A percentile compares a stretch with the other conserved stretches of the same genome.
Conservation (phyloP, 1,140 invertebrate species). For the Danaus melanippus region DNA sequence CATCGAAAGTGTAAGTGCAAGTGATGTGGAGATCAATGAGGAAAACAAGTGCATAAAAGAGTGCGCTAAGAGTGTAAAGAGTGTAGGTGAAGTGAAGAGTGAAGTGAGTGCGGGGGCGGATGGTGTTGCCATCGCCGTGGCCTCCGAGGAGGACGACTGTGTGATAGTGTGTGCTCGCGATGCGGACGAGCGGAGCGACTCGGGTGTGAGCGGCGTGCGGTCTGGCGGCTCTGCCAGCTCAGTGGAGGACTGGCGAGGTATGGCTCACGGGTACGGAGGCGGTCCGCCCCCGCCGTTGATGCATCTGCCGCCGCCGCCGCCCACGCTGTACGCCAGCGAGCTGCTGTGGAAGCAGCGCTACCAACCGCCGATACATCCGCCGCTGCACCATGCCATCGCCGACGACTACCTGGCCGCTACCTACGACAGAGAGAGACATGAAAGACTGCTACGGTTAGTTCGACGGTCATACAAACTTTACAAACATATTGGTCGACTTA, state of each 20-base stretch:
- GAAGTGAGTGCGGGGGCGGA: slow-evolving; percentile 65
- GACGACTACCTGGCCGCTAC: slow-evolving; percentile 70
- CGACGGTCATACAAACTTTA: no score
- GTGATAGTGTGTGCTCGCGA: slow-evolving; percentile 72
- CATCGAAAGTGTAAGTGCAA: slow-evolving; percentile 54
- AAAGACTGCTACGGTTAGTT: slow-evolving; percentile 67
- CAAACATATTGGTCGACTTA: no score
- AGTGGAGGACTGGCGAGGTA: slow-evolving; percentile 78
- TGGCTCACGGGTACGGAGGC: slow-evolving; percentile 63
- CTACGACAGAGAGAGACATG: slow-evolving; percentile 69
- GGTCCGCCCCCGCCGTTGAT: slow-evolving; percentile 51
- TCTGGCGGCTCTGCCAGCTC: slow-evolving; percentile 78
- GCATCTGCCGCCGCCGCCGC: slow-evolving; percentile 62
- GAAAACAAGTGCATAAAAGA: slow-evolving; percentile 55
- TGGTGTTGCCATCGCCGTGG: slow-evolving; percentile 67
- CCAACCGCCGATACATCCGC: slow-evolving; percentile 54
- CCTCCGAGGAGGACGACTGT: slow-evolving; percentile 73
- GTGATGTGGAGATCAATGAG: slow-evolving; percentile 58
- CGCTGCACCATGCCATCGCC: slow-evolving; percentile 57
- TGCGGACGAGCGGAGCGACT: slow-evolving; percentile 75
- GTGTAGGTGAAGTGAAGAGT: slow-evolving; percentile 60
- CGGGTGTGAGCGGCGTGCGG: slow-evolving; percentile 77
- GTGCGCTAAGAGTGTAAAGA: slow-evolving; percentile 42
- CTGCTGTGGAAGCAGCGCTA: slow-evolving; percentile 67
- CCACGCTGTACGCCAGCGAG: slow-evolving; percentile 54